Percentiles rank a stretch among this genome's conserved stretches.
These are phyloP conservation scores for Rhodinocichla rosea DNA, from an alignment of 2,113 vertebrate genomes.

Conservation along the genomic window DNA sequence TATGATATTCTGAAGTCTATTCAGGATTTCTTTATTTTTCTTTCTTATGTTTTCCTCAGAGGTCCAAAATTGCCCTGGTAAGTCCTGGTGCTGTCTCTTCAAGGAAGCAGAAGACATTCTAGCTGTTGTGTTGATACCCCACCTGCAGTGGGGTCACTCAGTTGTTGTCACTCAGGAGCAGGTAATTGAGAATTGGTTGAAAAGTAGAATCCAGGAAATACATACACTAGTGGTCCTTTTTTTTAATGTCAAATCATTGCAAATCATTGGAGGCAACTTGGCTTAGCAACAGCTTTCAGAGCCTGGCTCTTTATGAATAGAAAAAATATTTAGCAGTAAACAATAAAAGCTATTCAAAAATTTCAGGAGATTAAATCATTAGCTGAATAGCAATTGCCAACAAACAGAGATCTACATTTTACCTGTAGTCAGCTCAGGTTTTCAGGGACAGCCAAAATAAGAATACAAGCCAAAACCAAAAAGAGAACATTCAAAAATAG, in stretches of 20 bases:
- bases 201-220: background rate
- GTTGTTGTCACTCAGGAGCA: background rate
- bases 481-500: background rate
- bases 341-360: background rate
- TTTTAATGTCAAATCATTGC: background rate
- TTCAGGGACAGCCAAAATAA: background rate
- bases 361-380: background rate
- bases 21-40: background rate
- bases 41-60: background rate
- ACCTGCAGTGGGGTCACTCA: background rate
- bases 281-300: background rate
- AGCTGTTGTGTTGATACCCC: background rate
- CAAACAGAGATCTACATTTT: background rate
- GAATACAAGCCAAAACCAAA: background rate
- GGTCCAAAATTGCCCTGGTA: background rate
- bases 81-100: background rate
- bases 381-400: background rate
- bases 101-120: background rate
- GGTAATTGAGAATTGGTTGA: background rate
- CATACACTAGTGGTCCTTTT: background rate
- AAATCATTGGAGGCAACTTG: background rate
- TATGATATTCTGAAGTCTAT: background rate
- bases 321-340: background rate
- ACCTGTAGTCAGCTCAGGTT: background rate
- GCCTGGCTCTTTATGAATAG: background rate